Percentiles rank a stretch among this genome's conserved stretches.
Evolutionary conservation across 92 coral and sea anemone species (phyloP).

Genomic region (Metridium senile): DNA sequence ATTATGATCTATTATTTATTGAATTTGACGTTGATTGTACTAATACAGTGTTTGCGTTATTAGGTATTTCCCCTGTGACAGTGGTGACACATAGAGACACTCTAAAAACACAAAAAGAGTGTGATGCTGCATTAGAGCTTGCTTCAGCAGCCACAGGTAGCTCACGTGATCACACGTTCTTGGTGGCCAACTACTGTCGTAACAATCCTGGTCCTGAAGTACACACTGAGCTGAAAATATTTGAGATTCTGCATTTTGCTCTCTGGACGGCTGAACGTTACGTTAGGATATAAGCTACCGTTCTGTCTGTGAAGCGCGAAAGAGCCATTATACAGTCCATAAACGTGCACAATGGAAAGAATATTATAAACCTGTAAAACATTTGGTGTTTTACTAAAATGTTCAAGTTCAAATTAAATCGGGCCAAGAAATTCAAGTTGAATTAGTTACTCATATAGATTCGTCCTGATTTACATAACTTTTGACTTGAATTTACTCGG

Average conservation of each 20-base stretch:
- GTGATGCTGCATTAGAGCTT: slow-evolving; percentile 33
- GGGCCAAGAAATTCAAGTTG: too few relatives aligned
- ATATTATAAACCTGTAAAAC: too few relatives aligned
- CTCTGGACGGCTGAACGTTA: slow-evolving; percentile 43
- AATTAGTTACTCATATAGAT: too few relatives aligned
- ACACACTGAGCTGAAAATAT: slow-evolving; percentile 49
- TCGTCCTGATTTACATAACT: too few relatives aligned
- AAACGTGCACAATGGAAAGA: too few relatives aligned
- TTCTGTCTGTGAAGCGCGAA: too few relatives aligned
- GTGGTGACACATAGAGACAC: slow-evolving; percentile 44
- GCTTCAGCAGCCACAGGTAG: slow-evolving; percentile 65
- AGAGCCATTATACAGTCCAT: too few relatives aligned
- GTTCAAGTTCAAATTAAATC: too few relatives aligned
- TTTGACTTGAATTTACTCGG: too few relatives aligned
- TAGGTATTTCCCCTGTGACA: slow-evolving; percentile 48
- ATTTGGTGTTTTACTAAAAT: too few relatives aligned
- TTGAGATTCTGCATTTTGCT: slow-evolving; percentile 46
- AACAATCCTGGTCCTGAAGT: slow-evolving; percentile 33
- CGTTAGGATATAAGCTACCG: slow-evolving; percentile 17
- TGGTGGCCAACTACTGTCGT: slow-evolving; percentile 54
- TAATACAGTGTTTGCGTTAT: neutral
- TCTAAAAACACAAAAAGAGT: slow-evolving; percentile 16
- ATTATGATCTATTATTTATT: too few relatives aligned
- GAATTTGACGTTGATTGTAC: too few relatives aligned
- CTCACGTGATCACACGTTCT: slow-evolving; percentile 56